Base-by-base conservation (phyloP, 1,140 invertebrate species). In the Drosophila tsacasi region DNA sequence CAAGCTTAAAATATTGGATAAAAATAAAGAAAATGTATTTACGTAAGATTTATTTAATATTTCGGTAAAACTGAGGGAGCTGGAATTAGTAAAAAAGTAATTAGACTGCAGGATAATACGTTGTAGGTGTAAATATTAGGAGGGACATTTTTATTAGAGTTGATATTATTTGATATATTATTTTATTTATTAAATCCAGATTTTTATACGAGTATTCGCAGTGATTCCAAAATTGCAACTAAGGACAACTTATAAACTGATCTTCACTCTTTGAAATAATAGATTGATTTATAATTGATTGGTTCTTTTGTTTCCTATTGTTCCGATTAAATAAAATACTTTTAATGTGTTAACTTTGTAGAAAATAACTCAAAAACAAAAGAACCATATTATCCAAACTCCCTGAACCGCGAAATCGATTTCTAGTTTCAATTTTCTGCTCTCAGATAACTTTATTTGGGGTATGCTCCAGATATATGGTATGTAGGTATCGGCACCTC, bases 1-100 rank as follows among this genome's bases (percentile, higher is more conserved):
- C 96, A 93, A 76, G 66, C 61, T 42, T 55, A 35, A 52, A 27
- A 37, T 30, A 52, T 19, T 44, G 2, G n/a, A n/a, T 37, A 15
- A 0, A 54, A 19, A 37, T 8, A 23, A 17, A 37, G 15, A 15
- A 15, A 35, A 64, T 9, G 0, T 8, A 32, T 32, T 35, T 21
- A 52, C 3, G 5, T 1, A 15, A 7, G 1, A 37, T 17, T 23
- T 37, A 17, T 6, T 17, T 55, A 37, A 15, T 54, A 8, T 35
- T 35, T 21, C 0, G 3, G 0, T 2, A 8, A 52, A 8, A 19
- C 12, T 15, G 1, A 8, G 1, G 50, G 1, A 9, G 4, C 4
- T 8, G 4, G 2, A 54, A 21, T 21, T 10, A 1, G 15, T 8
- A 21, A 0, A 15, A 35, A 4, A 15, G 15, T 21, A 13, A 21